These are phyloP conservation scores for Ectobius pallidus DNA, from an alignment of 2,888 invertebrate genomes.

Conservation along the genomic window DNA sequence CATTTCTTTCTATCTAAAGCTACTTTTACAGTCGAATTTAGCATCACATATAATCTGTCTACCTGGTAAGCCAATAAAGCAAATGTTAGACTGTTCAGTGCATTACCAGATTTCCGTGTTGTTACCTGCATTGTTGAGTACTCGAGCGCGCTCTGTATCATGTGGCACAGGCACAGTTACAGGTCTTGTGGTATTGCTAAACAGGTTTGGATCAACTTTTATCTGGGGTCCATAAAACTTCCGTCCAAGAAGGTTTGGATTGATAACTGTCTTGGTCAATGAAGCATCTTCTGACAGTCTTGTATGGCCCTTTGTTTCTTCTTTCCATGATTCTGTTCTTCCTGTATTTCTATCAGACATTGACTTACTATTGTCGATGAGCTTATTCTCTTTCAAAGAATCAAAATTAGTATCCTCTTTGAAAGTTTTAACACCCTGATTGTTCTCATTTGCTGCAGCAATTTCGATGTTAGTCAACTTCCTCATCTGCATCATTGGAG, in stretches of 20 bases:
- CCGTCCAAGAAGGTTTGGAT: constrained; percentile 51
- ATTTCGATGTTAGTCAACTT: constrained; percentile 58
- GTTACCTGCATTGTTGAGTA: constrained; percentile 67
- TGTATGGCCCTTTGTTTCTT: neutral
- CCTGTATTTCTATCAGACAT: neutral
- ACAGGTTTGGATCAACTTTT: constrained; percentile 47
- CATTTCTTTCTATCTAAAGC: neutral
- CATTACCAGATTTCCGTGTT: constrained; percentile 79
- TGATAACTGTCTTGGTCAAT: constrained; percentile 43
- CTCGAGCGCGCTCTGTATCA: constrained; percentile 64
- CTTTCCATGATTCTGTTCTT: constrained; percentile 1
- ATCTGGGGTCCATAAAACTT: constrained; percentile 54
- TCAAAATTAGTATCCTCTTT: constrained; percentile 22
- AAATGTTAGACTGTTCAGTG: constrained; percentile 32
- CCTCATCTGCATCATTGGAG: constrained; percentile 65
- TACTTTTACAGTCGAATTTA: neutral
- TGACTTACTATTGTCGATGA: constrained; percentile 45
- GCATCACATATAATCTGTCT: too few species aligned
- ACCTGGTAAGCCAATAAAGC: constrained; percentile 1
- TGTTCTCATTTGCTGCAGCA: constrained; percentile 20
- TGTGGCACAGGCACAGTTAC: constrained; percentile 46
- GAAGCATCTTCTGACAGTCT: constrained; percentile 15
- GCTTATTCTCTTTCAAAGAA: neutral
- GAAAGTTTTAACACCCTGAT: neutral
- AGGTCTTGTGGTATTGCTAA: constrained; percentile 62